Evolutionary conservation across 2,797 vertebrate genomes (phyloP).

Genomic region (Poeciliopsis infans): DNA sequence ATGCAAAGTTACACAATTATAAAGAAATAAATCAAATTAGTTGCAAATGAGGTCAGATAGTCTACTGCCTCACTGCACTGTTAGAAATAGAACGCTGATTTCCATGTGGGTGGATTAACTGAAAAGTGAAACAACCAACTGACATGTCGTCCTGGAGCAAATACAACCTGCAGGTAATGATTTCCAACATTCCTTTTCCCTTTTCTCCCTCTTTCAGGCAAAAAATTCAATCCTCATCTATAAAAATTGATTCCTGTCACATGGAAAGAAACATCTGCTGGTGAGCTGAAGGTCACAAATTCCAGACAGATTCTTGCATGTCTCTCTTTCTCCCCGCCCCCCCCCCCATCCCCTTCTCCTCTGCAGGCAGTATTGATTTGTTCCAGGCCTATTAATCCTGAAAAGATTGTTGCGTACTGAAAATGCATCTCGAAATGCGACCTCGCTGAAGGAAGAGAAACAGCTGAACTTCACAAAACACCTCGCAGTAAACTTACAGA

Average conservation of each 20-base stretch:
- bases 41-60: neutral
- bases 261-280: conserved; percentile 60
- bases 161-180: neutral
- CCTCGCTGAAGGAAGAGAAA: conserved; percentile 21
- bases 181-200: conserved; percentile 15
- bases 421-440: conserved; percentile 46
- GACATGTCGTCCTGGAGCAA: neutral
- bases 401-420: conserved; percentile 45
- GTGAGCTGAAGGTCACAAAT: conserved; percentile 73
- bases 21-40: neutral
- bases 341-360: conserved; percentile 3
- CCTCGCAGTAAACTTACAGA: neutral
- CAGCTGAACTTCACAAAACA: conserved; percentile 19
- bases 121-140: neutral
- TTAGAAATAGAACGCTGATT: neutral
- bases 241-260: conserved; percentile 70
- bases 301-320: conserved; percentile 61
- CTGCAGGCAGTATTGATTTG: conserved; percentile 68
- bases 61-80: neutral
- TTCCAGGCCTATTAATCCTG: conserved; percentile 71
- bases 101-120: neutral
- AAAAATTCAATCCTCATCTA: conserved; percentile 43
- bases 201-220: conserved; percentile 34
- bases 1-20: neutral
- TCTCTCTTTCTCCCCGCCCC: conserved; percentile 41